Percentiles rank a stretch among this genome's conserved stretches.
Conservation (phyloP, 2,888 invertebrate genomes). For the Monopis laevigella region DNA sequence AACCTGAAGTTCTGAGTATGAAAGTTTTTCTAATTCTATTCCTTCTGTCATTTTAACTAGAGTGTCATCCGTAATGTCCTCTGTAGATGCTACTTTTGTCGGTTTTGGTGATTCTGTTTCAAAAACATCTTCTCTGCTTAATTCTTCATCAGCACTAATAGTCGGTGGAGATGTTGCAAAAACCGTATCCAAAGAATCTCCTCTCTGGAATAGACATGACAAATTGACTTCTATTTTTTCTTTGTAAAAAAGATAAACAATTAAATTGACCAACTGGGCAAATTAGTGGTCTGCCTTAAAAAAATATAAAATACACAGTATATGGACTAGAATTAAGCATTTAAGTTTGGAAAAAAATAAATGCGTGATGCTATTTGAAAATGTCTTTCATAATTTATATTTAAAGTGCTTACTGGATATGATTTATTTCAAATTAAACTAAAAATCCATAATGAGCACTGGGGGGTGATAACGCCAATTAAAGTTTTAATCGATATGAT, state of each 20-base stretch:
- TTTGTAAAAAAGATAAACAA: no score
- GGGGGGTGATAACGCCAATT: no score
- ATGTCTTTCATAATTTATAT: no score
- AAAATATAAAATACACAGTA: conserved; percentile 12
- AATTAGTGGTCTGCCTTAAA: no score
- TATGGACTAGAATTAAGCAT: background rate
- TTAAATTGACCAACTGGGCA: no score
- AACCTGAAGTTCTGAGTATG: conserved; percentile 50
- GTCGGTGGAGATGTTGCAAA: conserved; percentile 70
- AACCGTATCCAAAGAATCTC: conserved; percentile 74
- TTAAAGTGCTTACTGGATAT: no score
- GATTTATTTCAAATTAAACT: no score
- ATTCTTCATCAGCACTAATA: conserved; percentile 38
- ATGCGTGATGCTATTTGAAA: no score
- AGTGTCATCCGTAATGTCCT: conserved; percentile 47
- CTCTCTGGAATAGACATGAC: conserved; percentile 55
- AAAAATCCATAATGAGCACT: no score
- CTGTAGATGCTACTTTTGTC: conserved; percentile 24
- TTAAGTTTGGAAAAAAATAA: no score
- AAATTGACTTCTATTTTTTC: no score
- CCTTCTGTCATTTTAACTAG: conserved; percentile 49
- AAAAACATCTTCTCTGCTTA: conserved; percentile 26
- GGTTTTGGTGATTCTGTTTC: conserved; percentile 21
- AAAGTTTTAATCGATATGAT: no score
- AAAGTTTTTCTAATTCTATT: conserved; percentile 48